Evolutionary conservation across 2,888 invertebrate genomes (phyloP).

Genomic region (Pterostichus madidus): DNA sequence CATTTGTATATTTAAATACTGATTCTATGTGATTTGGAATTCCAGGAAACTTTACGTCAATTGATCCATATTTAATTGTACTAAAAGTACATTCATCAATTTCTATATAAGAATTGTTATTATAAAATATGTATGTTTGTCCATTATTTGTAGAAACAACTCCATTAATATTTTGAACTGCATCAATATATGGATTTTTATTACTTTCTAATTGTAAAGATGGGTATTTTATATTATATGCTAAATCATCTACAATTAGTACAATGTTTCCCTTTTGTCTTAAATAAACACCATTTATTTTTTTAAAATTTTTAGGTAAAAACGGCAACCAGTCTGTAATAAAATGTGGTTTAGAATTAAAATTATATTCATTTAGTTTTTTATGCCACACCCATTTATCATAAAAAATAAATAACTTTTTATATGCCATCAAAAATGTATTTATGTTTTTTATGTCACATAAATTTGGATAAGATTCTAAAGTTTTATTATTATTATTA

Average conservation of each 20-base stretch:
- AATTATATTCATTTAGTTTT: neutral
- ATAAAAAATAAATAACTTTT: neutral
- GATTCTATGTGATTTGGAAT: constrained; percentile 8
- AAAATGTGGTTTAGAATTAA: neutral
- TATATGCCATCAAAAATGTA: neutral
- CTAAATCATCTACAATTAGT: constrained; percentile 9
- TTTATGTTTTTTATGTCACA: neutral
- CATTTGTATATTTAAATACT: constrained; percentile 27
- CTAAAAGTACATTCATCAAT: neutral
- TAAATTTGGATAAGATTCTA: neutral
- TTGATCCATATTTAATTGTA: neutral
- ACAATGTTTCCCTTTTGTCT: constrained; percentile 33
- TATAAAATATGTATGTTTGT: constrained; percentile 26
- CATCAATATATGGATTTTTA: neutral
- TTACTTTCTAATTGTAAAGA: constrained; percentile 4
- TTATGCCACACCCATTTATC: constrained; percentile 29
- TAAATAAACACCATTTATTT: constrained; percentile 17
- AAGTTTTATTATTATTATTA: no score
- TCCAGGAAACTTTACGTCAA: constrained; percentile 26
- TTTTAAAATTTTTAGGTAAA: constrained; percentile 28
- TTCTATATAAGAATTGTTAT: neutral
- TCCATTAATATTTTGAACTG: constrained; percentile 6
- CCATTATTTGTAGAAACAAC: constrained; percentile 16
- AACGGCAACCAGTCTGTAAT: constrained; percentile 22
- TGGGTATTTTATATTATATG: constrained; percentile 46